phyloP scores from a whole-genome alignment of 1,140 invertebrate genomes.

The Anagrus nilaparvatae region DNA sequence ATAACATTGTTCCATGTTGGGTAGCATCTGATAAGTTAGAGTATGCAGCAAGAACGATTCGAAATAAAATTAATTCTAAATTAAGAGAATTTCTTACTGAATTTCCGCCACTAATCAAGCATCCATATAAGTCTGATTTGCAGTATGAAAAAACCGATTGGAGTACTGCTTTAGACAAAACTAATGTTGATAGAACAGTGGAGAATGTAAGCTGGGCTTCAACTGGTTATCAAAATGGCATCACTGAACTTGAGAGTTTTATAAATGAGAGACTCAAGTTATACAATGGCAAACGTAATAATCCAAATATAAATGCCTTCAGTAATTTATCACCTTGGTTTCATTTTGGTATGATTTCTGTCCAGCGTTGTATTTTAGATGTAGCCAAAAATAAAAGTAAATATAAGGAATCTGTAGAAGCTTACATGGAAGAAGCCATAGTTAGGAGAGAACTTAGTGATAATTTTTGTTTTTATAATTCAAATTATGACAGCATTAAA shows the following conservation, averaged over 20 bases:
- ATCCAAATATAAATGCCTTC: constrained; percentile 61
- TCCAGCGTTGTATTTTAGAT: constrained; percentile 68
- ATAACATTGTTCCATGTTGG: constrained; percentile 84
- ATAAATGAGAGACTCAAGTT: constrained; percentile 55
- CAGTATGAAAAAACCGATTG: constrained; percentile 51
- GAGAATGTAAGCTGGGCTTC: constrained; percentile 62
- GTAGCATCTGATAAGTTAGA: constrained; percentile 78
- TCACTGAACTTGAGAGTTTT: constrained; percentile 61
- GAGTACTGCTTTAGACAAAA: constrained; percentile 51
- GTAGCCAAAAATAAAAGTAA: constrained; percentile 55
- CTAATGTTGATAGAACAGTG: constrained; percentile 59
- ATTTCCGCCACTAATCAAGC: constrained; percentile 72
- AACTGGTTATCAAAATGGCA: constrained; percentile 61
- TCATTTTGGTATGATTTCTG: constrained; percentile 82
- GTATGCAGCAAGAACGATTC: constrained; percentile 76
- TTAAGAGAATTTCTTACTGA: constrained; percentile 68
- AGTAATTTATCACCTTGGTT: constrained; percentile 87
- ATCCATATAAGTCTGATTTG: constrained; percentile 49
- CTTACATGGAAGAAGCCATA: constrained; percentile 81
- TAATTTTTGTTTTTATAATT: constrained; percentile 86
- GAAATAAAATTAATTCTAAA: constrained; percentile 76
- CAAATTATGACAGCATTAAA: constrained; percentile 72
- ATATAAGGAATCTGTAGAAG: constrained; percentile 58
- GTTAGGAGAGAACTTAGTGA: constrained; percentile 76
- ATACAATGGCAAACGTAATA: constrained; percentile 68